Percentiles rank a stretch among this genome's conserved stretches.
These are phyloP conservation scores for Gallinago undulata DNA, from an alignment of 2,113 vertebrate genomes.

Conservation along the genomic window DNA sequence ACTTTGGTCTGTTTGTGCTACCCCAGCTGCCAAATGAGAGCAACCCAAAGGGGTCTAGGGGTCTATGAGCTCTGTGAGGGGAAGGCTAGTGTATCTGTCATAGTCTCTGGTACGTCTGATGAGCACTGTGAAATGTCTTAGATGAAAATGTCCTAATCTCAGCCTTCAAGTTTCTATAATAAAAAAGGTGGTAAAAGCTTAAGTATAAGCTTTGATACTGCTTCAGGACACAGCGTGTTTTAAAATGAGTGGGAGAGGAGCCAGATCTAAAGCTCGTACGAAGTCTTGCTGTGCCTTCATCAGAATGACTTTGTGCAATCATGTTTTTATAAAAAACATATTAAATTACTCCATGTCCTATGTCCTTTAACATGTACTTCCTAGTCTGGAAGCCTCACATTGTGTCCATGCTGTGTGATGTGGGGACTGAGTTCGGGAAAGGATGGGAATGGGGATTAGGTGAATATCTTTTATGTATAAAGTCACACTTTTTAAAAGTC, in stretches of 20 bases:
- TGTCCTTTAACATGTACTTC: not conserved
- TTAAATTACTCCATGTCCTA: not conserved
- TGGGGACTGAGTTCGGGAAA: not conserved
- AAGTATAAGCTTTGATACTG: too few species aligned
- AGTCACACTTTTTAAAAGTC: not conserved
- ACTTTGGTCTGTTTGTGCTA: not conserved
- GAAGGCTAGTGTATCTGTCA: too few species aligned
- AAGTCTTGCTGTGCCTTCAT: not conserved
- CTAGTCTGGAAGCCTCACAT: not conserved
- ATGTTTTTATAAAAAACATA: not conserved
- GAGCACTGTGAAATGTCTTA: not conserved
- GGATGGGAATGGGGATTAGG: not conserved
- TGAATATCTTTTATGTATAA: not conserved
- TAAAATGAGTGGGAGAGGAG: not conserved
- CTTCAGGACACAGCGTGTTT: not conserved
- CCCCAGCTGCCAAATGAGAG: accelerated
- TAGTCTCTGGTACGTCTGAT: not conserved
- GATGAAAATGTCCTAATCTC: not conserved
- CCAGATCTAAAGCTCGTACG: not conserved
- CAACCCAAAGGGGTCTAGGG: too few species aligned
- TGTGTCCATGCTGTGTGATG: not conserved
- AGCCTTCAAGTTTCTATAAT: not conserved
- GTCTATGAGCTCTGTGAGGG: not conserved
- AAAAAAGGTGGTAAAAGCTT: not conserved
- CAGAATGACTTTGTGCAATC: not conserved